Conservation (phyloP, 2,797 vertebrate genomes). For the Sebastes ruberrimus region DNA sequence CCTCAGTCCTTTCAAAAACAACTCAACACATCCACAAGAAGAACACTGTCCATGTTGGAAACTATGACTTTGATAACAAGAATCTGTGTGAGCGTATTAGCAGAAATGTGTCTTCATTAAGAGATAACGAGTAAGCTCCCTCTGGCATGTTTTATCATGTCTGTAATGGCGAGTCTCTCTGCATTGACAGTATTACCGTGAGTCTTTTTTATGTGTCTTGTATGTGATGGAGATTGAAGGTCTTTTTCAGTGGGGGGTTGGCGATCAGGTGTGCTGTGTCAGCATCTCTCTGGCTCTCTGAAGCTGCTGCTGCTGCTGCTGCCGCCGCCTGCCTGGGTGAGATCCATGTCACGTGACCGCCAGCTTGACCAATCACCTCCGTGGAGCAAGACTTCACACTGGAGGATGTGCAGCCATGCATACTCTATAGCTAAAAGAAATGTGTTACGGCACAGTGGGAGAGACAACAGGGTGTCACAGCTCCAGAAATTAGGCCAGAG, state of each 20-base stretch:
- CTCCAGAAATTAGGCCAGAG: background rate
- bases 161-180: background rate
- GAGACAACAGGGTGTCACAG: conserved; percentile 8
- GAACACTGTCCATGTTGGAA: background rate
- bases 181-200: background rate
- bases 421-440: conserved; percentile 47
- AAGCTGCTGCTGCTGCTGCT: conserved; percentile 44
- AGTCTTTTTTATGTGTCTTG: conserved; percentile 13
- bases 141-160: background rate
- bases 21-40: background rate
- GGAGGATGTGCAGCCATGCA: conserved; percentile 66
- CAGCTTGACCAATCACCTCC: conserved; percentile 59
- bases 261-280: conserved; percentile 79
- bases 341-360: conserved; percentile 61
- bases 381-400: conserved; percentile 40
- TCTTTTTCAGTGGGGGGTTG: conserved; percentile 62
- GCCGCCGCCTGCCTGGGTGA: conserved; percentile 43
- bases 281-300: conserved; percentile 67
- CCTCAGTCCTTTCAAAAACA: conserved; percentile 10
- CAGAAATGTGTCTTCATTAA: conserved; percentile 1
- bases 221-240: conserved; percentile 55
- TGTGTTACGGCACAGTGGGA: conserved; percentile 35
- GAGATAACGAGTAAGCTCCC: background rate
- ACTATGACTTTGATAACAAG: conserved; percentile 1
- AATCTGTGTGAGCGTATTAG: background rate